phyloP scores from a whole-genome alignment of 2,888 invertebrate species.

The Caenorhabditis sinica region DNA sequence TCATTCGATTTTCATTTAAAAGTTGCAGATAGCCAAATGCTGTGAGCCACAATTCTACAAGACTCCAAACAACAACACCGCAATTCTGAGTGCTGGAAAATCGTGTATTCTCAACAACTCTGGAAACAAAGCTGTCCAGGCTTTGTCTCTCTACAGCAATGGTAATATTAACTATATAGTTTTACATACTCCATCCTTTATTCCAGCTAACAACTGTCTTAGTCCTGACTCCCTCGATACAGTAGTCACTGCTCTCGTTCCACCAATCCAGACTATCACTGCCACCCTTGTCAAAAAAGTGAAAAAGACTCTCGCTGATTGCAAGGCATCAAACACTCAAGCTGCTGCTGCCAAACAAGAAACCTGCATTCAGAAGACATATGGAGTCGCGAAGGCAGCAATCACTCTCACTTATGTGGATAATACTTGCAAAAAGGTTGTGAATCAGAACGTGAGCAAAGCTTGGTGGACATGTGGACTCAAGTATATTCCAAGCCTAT shows the following conservation, averaged over 20 bases:
- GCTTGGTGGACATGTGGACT: constrained; percentile 54
- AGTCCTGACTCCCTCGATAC: constrained; percentile 39
- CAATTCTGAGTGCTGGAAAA: constrained; percentile 13
- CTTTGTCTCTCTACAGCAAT: constrained; percentile 51
- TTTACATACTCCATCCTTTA: not conserved
- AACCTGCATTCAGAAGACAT: constrained; percentile 47
- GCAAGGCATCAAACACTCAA: constrained; percentile 39
- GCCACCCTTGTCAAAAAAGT: constrained; percentile 28
- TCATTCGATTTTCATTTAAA: not conserved
- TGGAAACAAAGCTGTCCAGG: constrained; percentile 52
- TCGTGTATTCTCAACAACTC: constrained; percentile 54
- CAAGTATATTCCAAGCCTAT: constrained; percentile 32
- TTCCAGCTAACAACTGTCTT: constrained; percentile 38
- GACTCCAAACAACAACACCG: constrained; percentile 44
- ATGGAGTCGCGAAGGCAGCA: constrained; percentile 53
- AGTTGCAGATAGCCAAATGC: constrained; percentile 28
- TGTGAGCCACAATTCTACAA: constrained; percentile 29
- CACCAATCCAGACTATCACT: constrained; percentile 13
- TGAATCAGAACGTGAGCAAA: constrained; percentile 53
- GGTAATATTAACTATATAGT: constrained; percentile 22
- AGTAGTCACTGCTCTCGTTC: constrained; percentile 22
- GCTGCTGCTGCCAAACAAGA: constrained; percentile 49
- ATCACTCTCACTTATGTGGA: constrained; percentile 46
- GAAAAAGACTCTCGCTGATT: constrained; percentile 25
- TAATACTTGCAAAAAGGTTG: constrained; percentile 45